A percentile compares a stretch with the other conserved stretches of the same genome.
These are phyloP conservation scores for Labeo calbasu DNA, from an alignment of 2,797 vertebrate species.

Conservation along the genomic window DNA sequence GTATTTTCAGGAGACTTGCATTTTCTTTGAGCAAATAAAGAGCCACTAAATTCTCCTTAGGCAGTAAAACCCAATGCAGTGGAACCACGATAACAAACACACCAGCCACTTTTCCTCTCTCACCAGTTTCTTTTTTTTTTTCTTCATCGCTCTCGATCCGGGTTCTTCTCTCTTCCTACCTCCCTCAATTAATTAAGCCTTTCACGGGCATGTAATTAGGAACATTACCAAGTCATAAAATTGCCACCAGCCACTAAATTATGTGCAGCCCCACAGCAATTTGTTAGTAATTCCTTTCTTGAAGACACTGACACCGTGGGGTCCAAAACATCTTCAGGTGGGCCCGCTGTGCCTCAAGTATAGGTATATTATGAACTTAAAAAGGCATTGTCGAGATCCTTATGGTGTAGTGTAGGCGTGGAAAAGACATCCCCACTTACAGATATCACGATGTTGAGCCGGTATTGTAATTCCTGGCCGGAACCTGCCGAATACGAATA, in stretches of 20 bases:
- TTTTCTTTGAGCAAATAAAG: conserved; percentile 99
- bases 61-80: conserved; percentile 99
- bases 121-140: conserved; percentile 65
- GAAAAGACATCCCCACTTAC: not conserved
- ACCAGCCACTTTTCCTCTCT: conserved; percentile 81
- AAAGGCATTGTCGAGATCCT: not conserved
- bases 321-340: conserved; percentile 90
- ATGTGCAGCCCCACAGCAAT: conserved; percentile 97
- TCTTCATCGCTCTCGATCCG: conserved; percentile 63
- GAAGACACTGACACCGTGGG: conserved; percentile 93
- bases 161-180: conserved; percentile 85
- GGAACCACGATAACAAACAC: conserved; percentile 99
- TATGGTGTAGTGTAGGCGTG: not conserved
- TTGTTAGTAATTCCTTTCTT: conserved; percentile 97
- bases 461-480: too few species aligned
- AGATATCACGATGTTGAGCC: not conserved
- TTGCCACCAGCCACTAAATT: conserved; percentile 99
- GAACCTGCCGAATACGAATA: too few species aligned
- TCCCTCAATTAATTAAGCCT: conserved; percentile 99
- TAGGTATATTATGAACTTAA: conserved; percentile 7
- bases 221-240: conserved; percentile 99
- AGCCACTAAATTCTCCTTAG: conserved; percentile 99
- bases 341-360: conserved; percentile 81
- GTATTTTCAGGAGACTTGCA: conserved; percentile 96
- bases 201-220: conserved; percentile 99